Evolutionary conservation across 2,888 invertebrate species (phyloP).

Genomic region (Pilophorus perplexus): DNA sequence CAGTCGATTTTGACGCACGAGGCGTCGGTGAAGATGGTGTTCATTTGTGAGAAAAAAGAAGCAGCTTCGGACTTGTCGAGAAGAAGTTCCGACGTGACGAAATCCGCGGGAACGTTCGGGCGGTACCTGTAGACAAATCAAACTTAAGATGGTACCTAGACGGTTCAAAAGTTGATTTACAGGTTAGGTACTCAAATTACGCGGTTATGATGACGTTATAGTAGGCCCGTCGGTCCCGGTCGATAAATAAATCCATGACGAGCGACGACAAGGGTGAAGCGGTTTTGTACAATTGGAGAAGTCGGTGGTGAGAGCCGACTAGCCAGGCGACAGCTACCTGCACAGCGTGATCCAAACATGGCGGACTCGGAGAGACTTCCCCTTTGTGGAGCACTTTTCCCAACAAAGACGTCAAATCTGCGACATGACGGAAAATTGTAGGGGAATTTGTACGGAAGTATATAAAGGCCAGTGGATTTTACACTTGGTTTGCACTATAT

Average conservation of each 20-base stretch:
- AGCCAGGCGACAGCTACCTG: conserved; percentile 91
- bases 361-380: conserved; percentile 73
- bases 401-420: conserved; percentile 73
- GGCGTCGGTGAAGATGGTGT: no score
- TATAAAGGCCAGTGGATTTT: no score
- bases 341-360: conserved; percentile 81
- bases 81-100: conserved; percentile 15
- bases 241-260: conserved; percentile 97
- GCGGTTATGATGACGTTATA: conserved; percentile 91
- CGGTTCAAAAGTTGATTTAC: background rate
- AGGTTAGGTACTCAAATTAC: conserved; percentile 59
- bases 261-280: conserved; percentile 95
- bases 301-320: conserved; percentile 84
- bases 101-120: background rate
- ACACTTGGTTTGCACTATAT: no score
- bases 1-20: no score
- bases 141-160: background rate
- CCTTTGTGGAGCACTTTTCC: conserved; percentile 82
- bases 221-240: conserved; percentile 88
- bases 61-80: no score
- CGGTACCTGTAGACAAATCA: conserved; percentile 18
- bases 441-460: no score
- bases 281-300: conserved; percentile 83
- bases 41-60: no score
- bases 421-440: no score